phyloP scores from a whole-genome alignment of 2,113 vertebrate species.

The Scophthalmus maximus region DNA sequence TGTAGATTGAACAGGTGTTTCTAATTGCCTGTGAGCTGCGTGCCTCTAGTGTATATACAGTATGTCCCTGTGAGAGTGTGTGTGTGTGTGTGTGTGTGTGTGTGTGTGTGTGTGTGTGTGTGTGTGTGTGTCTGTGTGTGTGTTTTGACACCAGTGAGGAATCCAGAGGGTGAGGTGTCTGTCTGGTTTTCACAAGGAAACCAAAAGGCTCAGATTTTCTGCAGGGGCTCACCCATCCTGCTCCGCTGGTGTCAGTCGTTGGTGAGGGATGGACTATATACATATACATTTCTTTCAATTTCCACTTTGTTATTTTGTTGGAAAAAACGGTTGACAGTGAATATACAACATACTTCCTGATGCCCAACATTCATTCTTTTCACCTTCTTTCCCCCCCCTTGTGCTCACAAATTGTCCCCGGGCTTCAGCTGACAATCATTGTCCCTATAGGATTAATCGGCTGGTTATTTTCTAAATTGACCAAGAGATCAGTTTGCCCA shows the following conservation, averaged over 20 bases:
- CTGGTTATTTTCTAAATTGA: not conserved
- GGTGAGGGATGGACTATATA: constrained; percentile 17
- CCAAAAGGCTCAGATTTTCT: constrained; percentile 60
- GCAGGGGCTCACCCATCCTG: constrained; percentile 39
- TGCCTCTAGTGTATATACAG: not conserved
- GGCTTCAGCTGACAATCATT: not conserved
- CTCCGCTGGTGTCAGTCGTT: constrained; percentile 47
- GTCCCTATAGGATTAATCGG: not conserved
- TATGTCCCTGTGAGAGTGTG: not conserved
- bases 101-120: constrained; percentile 7
- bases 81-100: not conserved
- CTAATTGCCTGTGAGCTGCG: constrained; percentile 12
- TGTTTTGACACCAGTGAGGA: not conserved
- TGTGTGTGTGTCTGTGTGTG: not conserved
- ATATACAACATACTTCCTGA: no score
- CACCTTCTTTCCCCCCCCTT: not conserved
- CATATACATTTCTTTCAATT: not conserved
- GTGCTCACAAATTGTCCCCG: not conserved
- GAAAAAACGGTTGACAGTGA: no score
- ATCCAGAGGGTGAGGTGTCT: constrained; percentile 52
- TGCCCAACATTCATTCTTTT: no score
- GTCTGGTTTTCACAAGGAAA: constrained; percentile 59
- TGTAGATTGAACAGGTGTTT: constrained; percentile 37
- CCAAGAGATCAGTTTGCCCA: not conserved
- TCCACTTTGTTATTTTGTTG: not conserved